A percentile compares a stretch with the other conserved stretches of the same genome.
Conservation (phyloP, 2,797 vertebrate genomes). For the Cyclopterus lumpus region DNA sequence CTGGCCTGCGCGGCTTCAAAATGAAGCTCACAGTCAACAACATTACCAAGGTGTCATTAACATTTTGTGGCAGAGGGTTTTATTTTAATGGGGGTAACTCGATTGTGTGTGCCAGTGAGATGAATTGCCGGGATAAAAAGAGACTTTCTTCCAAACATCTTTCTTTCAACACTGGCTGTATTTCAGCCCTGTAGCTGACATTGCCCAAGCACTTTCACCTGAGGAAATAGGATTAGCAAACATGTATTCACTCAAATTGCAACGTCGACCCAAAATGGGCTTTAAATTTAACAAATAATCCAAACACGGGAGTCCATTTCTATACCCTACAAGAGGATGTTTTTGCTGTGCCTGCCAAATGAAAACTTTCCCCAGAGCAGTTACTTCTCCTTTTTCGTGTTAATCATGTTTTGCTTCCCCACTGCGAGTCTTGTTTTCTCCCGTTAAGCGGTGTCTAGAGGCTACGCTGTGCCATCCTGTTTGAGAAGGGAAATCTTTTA, state of each 20-base stretch:
- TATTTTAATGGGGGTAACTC: neutral
- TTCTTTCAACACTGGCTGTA: constrained; percentile 5
- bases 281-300: constrained; percentile 9
- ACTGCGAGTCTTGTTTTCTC: constrained; percentile 28
- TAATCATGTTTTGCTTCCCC: constrained; percentile 30
- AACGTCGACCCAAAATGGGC: neutral
- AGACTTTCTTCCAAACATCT: constrained; percentile 8
- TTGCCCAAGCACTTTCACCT: neutral
- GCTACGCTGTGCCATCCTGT: constrained; percentile 40
- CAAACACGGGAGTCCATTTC: constrained; percentile 5
- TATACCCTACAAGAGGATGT: constrained; percentile 8
- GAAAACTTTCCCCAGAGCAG: constrained; percentile 12
- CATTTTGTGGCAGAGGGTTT: neutral
- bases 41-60: constrained; percentile 18
- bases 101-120: neutral
- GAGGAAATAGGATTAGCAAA: constrained; percentile 4
- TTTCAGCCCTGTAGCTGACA: neutral
- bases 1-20: constrained; percentile 14
- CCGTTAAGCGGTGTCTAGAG: constrained; percentile 19
- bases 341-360: constrained; percentile 25
- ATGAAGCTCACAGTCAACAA: constrained; percentile 38
- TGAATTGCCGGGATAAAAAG: constrained; percentile 13
- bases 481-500: constrained; percentile 64
- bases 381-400: constrained; percentile 32
- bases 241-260: neutral